phyloP scores from a whole-genome alignment of 1,140 invertebrate genomes.

The Diorhabda elongata region DNA sequence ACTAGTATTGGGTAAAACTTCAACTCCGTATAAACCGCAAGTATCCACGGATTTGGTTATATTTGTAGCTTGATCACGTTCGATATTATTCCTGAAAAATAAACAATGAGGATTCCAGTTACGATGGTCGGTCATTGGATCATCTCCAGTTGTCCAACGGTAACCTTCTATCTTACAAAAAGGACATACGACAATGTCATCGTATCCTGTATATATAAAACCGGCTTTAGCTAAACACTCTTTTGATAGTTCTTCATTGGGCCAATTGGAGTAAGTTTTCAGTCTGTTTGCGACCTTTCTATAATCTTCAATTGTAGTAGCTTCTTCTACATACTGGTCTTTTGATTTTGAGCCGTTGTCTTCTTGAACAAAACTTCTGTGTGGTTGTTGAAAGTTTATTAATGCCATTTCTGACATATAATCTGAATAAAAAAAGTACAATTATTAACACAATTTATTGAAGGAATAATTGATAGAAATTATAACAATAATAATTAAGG shows the following conservation, averaged over 20 bases:
- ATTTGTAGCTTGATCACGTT: slow-evolving; percentile 25
- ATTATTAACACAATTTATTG: too few relatives aligned
- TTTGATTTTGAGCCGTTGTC: slow-evolving; percentile 31
- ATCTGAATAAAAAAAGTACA: too few relatives aligned
- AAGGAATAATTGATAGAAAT: too few relatives aligned
- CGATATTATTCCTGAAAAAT: slow-evolving; percentile 51
- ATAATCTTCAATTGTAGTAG: not conserved
- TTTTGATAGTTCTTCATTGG: slow-evolving; percentile 53
- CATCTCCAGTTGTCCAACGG: slow-evolving; percentile 73
- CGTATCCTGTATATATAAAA: slow-evolving; percentile 70
- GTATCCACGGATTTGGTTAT: slow-evolving; percentile 51
- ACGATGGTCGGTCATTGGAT: slow-evolving; percentile 75
- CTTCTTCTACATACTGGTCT: not conserved
- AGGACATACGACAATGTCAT: slow-evolving; percentile 74
- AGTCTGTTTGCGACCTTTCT: slow-evolving; percentile 49
- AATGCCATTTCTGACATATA: too few relatives aligned
- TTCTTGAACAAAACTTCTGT: slow-evolving; percentile 6
- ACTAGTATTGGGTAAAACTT: slow-evolving; percentile 46
- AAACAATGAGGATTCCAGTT: slow-evolving; percentile 76
- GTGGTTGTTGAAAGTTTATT: not conserved
- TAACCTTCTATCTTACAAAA: slow-evolving; percentile 82
- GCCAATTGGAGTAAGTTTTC: slow-evolving; percentile 61
- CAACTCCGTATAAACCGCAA: slow-evolving; percentile 56
- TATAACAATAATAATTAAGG: too few relatives aligned
- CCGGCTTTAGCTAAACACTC: slow-evolving; percentile 67